Evolutionary conservation across 2,113 vertebrate genomes (phyloP), one percentile per base, ranked within the genome.

Genomic region (Meles meles): DNA sequence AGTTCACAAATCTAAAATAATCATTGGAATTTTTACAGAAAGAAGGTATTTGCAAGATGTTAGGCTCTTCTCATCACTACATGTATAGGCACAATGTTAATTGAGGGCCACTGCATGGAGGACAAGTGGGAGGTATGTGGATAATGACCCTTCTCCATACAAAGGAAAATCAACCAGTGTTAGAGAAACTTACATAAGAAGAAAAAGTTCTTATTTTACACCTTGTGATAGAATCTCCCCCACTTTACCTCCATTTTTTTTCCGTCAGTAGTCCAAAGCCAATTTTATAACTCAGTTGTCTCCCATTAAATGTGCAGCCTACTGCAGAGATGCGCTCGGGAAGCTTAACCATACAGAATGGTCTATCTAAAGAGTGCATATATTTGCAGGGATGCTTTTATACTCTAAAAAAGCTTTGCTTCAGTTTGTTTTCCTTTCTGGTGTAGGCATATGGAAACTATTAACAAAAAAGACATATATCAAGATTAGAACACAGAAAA

Each of bases 281-380:
- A 97, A 97, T 97, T 97, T 96, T 94, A 92, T 97, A 96, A 96
- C 88, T 96, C 97, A 95, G 92, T 96, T 97, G 90, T 95, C 76
- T 92, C 52, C 27, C 72, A 95, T 47, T 94, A 98, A 96, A 96
- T 93, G 88, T 83, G 92, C 61, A 97, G 25, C 90, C 52, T 79
- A 89, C 92, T 94, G 92, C 65, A 82, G 81, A 97, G 80, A 79
- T 12, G 87, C 82, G 57, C 83, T 91, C 67, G 27, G 82, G 96
- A 96, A 94, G 52, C 92, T 97, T 87, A 93, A 57, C 84, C 65
- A 74, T 86, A 94, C 34, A 96, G 88, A 95, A 67, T 63, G 5
- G 17, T 89, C 15, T 92, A 11, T 74, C 72, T 95, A 8, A 98
- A 97, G 72, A 23, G 21, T 6, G 0, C 95, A 92, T 34, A 0